Percentiles rank a stretch among this genome's conserved stretches.
Evolutionary conservation across 2,888 invertebrate genomes (phyloP).

Genomic region (Nasonovia ribisnigri): DNA sequence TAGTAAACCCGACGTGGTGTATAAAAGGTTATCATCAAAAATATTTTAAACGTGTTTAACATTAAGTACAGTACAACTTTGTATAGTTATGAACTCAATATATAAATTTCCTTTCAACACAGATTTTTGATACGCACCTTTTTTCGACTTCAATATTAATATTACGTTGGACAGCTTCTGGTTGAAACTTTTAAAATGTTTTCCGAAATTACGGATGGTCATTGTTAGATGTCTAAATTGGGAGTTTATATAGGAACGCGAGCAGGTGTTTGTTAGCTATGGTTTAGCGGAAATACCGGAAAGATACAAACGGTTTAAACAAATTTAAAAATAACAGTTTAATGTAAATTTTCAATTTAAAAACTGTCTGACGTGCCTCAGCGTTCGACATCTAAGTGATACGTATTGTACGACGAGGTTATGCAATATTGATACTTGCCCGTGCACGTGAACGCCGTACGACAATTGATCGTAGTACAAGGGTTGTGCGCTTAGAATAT

Average conservation of each 20-base stretch:
- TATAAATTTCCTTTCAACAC: background rate
- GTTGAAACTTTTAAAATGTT: background rate
- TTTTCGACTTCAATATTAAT: background rate
- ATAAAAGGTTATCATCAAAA: background rate
- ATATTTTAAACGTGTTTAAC: background rate
- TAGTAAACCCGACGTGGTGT: background rate
- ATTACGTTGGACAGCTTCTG: background rate
- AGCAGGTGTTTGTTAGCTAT: background rate
- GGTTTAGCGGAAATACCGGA: background rate
- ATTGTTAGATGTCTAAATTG: background rate
- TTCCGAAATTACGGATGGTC: background rate
- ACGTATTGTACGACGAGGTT: background rate
- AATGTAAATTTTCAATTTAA: constrained; percentile 2
- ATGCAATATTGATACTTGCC: background rate
- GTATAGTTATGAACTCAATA: background rate
- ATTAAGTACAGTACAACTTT: background rate
- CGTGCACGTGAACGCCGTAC: background rate
- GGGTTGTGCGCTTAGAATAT: background rate
- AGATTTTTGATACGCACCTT: background rate
- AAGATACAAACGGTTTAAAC: background rate
- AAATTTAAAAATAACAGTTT: background rate
- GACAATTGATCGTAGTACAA: background rate
- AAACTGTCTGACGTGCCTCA: background rate
- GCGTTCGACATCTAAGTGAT: background rate
- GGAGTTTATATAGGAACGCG: background rate